Percentiles rank a stretch among this genome's conserved stretches.
These are phyloP conservation scores for Lasioglossum figueresi DNA, from an alignment of 2,888 invertebrate species.

Conservation along the genomic window DNA sequence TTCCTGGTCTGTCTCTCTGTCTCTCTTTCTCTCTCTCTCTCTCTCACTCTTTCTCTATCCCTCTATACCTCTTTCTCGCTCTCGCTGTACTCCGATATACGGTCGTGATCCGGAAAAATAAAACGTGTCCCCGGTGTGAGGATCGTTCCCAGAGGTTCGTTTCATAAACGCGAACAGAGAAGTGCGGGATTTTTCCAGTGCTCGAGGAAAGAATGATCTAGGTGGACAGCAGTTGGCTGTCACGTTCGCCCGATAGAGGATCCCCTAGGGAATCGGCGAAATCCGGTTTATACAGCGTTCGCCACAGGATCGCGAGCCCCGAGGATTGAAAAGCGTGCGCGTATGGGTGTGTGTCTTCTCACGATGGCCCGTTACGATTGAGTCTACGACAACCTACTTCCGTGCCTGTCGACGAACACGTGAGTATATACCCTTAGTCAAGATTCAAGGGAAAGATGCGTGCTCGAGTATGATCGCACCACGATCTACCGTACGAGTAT, in stretches of 20 bases:
- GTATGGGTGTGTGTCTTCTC: conserved; percentile 46
- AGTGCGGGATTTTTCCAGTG: conserved; percentile 12
- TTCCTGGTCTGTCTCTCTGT: not conserved
- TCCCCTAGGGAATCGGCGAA: conserved; percentile 1
- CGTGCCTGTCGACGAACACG: conserved; percentile 57
- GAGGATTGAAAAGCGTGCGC: conserved; percentile 44
- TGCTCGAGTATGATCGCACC: not conserved
- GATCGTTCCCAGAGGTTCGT: not conserved
- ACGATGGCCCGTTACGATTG: conserved; percentile 63
- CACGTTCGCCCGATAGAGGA: not conserved
- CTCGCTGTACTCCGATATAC: not conserved
- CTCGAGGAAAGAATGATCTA: conserved; percentile 37
- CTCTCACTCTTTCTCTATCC: not conserved
- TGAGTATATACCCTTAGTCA: conserved; percentile 52
- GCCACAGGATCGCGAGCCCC: conserved; percentile 15
- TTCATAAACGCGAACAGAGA: not conserved
- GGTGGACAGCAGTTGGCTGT: not conserved
- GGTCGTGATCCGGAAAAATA: conserved; percentile 5
- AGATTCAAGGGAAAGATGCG: not conserved
- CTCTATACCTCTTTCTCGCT: not conserved
- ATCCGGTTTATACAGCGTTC: not conserved
- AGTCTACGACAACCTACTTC: conserved; percentile 44
- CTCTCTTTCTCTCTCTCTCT: not conserved
- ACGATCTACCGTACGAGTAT: not conserved
- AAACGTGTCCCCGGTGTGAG: conserved; percentile 3